A percentile compares a stretch with the other conserved stretches of the same genome.
Evolutionary conservation across 2,797 vertebrate species (phyloP).

Genomic region (Phataginus tricuspis): DNA sequence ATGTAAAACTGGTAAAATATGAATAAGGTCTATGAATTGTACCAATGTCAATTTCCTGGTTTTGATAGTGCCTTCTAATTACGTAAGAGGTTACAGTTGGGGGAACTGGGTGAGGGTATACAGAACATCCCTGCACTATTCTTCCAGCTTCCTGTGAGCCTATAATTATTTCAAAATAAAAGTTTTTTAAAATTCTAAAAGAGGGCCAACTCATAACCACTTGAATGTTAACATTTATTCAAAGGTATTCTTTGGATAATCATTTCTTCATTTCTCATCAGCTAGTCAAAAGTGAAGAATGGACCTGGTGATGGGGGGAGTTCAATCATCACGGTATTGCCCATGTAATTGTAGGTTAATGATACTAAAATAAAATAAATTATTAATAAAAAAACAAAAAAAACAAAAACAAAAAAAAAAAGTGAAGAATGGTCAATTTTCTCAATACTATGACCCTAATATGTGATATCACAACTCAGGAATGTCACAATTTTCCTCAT

Average conservation of each 20-base stretch:
- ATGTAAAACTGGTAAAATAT: neutral
- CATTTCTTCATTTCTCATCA: neutral
- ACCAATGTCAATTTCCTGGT: neutral
- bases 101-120: neutral
- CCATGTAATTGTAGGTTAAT: no score
- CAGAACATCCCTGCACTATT: neutral
- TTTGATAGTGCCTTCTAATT: neutral
- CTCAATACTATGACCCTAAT: neutral
- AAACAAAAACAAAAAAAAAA: no score
- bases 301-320: no score
- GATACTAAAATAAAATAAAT: no score
- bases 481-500: neutral
- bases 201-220: neutral
- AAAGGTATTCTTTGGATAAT: neutral
- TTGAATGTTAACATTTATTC: neutral
- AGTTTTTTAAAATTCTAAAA: neutral
- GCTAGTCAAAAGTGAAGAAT: neutral
- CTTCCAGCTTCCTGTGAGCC: neutral
- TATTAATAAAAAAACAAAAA: no score
- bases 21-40: neutral
- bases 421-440: neutral
- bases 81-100: neutral
- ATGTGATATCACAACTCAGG: neutral
- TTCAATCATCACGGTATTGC: no score
- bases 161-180: conserved; percentile 41